Evolutionary conservation across 2,888 invertebrate genomes (phyloP), one percentile per base, ranked within the genome.

Genomic region (Actias luna): DNA sequence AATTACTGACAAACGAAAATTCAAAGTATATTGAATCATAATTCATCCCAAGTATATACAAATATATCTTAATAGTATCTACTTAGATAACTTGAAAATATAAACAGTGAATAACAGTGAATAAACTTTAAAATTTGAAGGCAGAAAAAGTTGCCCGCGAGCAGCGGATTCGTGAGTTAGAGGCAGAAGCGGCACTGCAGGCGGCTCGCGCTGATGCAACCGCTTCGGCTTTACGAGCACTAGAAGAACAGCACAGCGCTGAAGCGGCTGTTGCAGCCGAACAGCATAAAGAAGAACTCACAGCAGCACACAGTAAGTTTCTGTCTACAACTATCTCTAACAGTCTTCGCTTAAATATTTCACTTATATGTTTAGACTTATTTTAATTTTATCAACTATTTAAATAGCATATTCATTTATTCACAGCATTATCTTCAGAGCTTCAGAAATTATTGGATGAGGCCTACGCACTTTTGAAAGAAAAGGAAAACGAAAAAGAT

Each of bases 401-500:
- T 25, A 52, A 25, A 22, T 12, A 52, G 25, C 7, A 52, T 46
- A 64, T 61, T 36, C 62, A 63, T 63, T 61, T 67, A n/a, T 42
- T 85, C 87, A 60, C 79, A 93, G 93, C 91, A n/a, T 75, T 93
- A 67, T 91, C 93, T 39, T 86, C 90, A 36, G 92, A 93, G 77
- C 77, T 93, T 58, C 93, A 93, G 69, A 93, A 93, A 69, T 75
- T 93, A 29, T 74, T 93, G 64, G 92, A 93, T 69, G 93, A 93
- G 83, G 92, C 93, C 18, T 93, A 93, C 71, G 91, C 89, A 52
- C 83, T 93, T 39, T 84, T 93, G 46, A 88, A 89, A 78, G 93
- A 93, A 75, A 93, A 93, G 72, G 93, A 93, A 72, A 87, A 74
- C 62, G 93, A 93, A 78, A 93, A 93, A 70, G 93, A 93, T 74